These are phyloP conservation scores for Amblyopsis rosae DNA, from an alignment of 2,113 vertebrate species.

Conservation along the genomic window DNA sequence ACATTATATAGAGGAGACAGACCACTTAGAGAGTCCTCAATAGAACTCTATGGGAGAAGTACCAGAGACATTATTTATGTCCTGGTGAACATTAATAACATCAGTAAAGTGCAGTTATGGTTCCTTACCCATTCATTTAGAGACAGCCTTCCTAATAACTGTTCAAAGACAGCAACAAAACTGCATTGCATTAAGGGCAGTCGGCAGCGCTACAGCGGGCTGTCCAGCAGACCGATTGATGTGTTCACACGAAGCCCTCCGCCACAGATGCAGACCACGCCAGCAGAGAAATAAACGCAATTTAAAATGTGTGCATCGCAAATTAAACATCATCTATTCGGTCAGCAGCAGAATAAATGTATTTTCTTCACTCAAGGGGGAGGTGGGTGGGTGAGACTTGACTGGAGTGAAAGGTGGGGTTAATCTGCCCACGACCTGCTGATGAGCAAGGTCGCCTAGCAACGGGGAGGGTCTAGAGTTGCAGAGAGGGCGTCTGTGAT, in stretches of 20 bases:
- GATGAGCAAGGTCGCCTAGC: slow-evolving; percentile 25
- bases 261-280: neutral
- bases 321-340: slow-evolving; percentile 5
- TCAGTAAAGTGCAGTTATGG: too few species aligned
- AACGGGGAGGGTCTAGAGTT: slow-evolving; percentile 46
- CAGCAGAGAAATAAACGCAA: neutral
- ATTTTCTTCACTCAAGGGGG: slow-evolving; percentile 31
- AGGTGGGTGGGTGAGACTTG: slow-evolving; percentile 39
- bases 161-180: too few species aligned
- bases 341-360: slow-evolving; percentile 15
- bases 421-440: slow-evolving; percentile 39
- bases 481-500: slow-evolving; percentile 48
- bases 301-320: slow-evolving; percentile 4
- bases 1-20: too few species aligned
- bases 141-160: too few species aligned
- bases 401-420: slow-evolving; percentile 52
- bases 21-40: too few species aligned
- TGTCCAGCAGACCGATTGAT: too few species aligned
- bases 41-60: too few species aligned
- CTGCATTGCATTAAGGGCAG: too few species aligned
- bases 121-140: too few species aligned
- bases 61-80: too few species aligned
- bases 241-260: too few species aligned
- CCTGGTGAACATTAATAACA: neutral
- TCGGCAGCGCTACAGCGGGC: too few species aligned